phyloP scores from a whole-genome alignment of 2,797 vertebrate genomes.

The Rousettus madagascariensis region DNA sequence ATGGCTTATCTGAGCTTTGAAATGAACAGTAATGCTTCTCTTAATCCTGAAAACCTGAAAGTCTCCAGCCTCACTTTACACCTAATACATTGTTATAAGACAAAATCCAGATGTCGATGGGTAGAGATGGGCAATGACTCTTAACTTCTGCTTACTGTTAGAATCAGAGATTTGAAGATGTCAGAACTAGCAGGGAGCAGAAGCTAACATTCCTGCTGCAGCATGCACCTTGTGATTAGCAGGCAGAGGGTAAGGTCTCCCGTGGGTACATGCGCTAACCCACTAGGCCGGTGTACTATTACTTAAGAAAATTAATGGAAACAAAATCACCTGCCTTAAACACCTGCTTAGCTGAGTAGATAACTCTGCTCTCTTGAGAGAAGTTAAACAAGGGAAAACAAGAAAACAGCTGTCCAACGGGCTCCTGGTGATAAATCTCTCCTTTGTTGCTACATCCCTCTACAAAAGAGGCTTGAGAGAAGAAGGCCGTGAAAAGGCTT shows the following conservation, averaged over 20 bases:
- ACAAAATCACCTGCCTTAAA: slow-evolving; percentile 64
- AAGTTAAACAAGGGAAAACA: slow-evolving; percentile 55
- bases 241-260: background rate
- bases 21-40: background rate
- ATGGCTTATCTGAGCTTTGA: background rate
- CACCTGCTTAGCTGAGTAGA: slow-evolving; percentile 60
- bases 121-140: background rate
- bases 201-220: background rate
- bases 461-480: background rate
- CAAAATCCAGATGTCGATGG: background rate
- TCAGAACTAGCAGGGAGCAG: background rate
- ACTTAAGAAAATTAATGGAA: slow-evolving; percentile 66
- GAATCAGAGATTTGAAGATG: background rate
- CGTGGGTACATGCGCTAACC: background rate
- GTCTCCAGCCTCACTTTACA: background rate
- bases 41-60: background rate
- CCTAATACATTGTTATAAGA: background rate
- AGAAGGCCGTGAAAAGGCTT: slow-evolving; percentile 34
- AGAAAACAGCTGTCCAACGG: slow-evolving; percentile 62
- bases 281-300: slow-evolving; percentile 10
- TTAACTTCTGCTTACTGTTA: background rate
- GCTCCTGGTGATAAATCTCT: slow-evolving; percentile 22
- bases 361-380: slow-evolving; percentile 49
- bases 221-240: background rate
- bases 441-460: slow-evolving; percentile 42